A percentile compares a stretch with the other conserved stretches of the same genome.
phyloP scores from a whole-genome alignment of 2,797 vertebrate species.

The Aplochiton taeniatus region DNA sequence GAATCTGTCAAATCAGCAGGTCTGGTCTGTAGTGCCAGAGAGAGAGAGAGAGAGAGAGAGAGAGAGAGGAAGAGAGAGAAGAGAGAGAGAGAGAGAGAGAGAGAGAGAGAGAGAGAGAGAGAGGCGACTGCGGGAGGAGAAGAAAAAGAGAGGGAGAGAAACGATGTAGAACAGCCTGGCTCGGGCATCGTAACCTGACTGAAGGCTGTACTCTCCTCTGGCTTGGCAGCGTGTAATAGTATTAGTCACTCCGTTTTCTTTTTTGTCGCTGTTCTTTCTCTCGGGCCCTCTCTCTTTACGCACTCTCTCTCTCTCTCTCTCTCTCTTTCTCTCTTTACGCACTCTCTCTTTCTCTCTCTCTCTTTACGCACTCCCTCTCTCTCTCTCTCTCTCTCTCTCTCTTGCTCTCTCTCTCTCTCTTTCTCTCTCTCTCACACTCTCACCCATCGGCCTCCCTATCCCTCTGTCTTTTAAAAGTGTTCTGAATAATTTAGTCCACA shows the following conservation, averaged over 20 bases:
- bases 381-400: background rate
- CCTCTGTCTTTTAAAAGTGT: slow-evolving; percentile 27
- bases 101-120: background rate
- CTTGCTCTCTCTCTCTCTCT: background rate
- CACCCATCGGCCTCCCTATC: background rate
- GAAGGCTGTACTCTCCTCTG: slow-evolving; percentile 14
- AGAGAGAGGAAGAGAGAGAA: slow-evolving; percentile 6
- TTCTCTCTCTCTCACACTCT: background rate
- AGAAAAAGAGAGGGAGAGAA: slow-evolving; percentile 2
- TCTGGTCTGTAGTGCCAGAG: slow-evolving; percentile 32
- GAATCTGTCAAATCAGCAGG: slow-evolving; percentile 16
- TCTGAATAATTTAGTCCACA: slow-evolving; percentile 64
- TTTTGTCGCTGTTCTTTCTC: background rate
- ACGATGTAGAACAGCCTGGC: slow-evolving; percentile 3
- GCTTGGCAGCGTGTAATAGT: slow-evolving; percentile 33
- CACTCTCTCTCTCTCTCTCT: slow-evolving; percentile 14
- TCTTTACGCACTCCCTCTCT: background rate
- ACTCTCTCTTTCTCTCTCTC: background rate
- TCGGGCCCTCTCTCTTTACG: slow-evolving; percentile 5
- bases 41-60: background rate
- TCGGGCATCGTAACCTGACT: slow-evolving; percentile 34
- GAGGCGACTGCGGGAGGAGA: background rate
- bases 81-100: background rate
- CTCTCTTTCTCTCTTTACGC: background rate
- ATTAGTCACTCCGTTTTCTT: slow-evolving; percentile 30